Evolutionary conservation across 2,888 invertebrate species (phyloP).

Genomic region (Ichneumoninae sp.): DNA sequence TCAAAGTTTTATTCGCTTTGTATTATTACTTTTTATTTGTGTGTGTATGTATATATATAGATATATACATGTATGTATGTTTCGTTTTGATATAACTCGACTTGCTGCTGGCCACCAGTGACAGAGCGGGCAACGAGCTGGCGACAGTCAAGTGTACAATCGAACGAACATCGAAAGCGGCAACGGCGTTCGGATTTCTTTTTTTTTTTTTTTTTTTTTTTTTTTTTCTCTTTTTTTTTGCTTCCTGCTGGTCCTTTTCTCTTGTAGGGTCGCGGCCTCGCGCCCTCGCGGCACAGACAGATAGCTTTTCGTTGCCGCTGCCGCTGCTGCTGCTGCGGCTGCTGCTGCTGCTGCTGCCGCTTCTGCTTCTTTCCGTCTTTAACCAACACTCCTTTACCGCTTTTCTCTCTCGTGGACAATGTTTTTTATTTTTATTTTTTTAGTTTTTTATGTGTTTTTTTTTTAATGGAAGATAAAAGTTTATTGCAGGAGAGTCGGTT

Average conservation of each 20-base stretch:
- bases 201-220: background rate
- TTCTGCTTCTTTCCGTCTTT: constrained; percentile 4
- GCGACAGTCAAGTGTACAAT: background rate
- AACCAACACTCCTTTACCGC: background rate
- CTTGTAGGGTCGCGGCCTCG: constrained; percentile 70
- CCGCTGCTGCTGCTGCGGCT: constrained; percentile 21
- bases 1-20: background rate
- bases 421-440: background rate
- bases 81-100: background rate
- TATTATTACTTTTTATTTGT: background rate
- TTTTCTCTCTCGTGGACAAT: background rate
- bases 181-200: background rate
- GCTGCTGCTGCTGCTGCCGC: constrained; percentile 6
- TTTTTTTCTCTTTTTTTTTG: background rate
- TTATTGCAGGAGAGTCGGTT: background rate
- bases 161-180: constrained; percentile 20
- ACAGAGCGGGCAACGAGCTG: background rate
- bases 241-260: too few species aligned
- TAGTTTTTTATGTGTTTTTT: background rate
- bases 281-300: constrained; percentile 64
- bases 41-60: background rate
- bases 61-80: background rate
- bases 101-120: background rate
- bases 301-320: constrained; percentile 34
- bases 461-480: background rate